A percentile compares a stretch with the other conserved stretches of the same genome.
These are phyloP conservation scores for Falco naumanni DNA, from an alignment of 2,797 vertebrate genomes.

Conservation along the genomic window DNA sequence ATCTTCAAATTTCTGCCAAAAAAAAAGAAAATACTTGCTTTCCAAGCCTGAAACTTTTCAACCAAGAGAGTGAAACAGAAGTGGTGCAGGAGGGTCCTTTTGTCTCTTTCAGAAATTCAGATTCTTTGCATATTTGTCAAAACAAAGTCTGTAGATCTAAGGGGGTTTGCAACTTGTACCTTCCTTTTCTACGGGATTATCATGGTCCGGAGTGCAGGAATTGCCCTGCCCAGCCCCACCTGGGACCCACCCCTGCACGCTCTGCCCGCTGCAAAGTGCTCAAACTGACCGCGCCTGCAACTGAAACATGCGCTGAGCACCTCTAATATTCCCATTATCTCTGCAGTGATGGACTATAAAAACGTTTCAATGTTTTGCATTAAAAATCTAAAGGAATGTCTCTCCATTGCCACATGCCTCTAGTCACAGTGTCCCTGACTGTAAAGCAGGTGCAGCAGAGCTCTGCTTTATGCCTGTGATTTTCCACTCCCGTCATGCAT, in stretches of 20 bases:
- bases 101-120: not conserved
- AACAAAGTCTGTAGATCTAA: not conserved
- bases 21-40: not conserved
- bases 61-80: not conserved
- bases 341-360: not conserved
- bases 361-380: not conserved
- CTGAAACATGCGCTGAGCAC: not conserved
- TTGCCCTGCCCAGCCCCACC: not conserved
- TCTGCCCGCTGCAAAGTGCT: not conserved
- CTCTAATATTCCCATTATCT: not conserved
- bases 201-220: not conserved
- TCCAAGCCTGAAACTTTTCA: not conserved
- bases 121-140: not conserved
- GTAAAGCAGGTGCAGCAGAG: not conserved
- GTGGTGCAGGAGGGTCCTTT: not conserved
- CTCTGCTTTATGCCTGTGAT: not conserved
- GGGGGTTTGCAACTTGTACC: not conserved
- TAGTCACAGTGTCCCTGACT: not conserved
- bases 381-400: not conserved
- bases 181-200: not conserved
- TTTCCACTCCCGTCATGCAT: not conserved
- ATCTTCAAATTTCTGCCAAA: constrained; percentile 89
- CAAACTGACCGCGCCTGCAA: not conserved
- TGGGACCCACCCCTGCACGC: not conserved
- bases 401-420: accelerated